These are phyloP conservation scores for Zenarchopterus dispar DNA, from an alignment of 2,797 vertebrate species.

Conservation along the genomic window DNA sequence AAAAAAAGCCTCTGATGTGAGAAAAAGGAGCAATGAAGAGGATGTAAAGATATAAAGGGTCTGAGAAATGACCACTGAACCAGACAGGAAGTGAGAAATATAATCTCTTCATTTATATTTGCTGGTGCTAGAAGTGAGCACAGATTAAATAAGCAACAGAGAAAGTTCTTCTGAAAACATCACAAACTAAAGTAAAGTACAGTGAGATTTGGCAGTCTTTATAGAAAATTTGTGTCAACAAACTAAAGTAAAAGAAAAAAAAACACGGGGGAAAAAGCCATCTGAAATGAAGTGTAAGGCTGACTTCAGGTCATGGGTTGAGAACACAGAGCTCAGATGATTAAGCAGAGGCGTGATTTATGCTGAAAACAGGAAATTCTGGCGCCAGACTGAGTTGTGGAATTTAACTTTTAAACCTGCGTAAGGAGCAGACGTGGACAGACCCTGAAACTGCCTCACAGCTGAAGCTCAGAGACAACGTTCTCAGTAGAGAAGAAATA, in stretches of 20 bases:
- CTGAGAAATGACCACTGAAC: background rate
- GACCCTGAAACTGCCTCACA: constrained; percentile 36
- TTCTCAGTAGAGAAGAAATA: constrained; percentile 10
- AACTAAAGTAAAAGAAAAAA: constrained; percentile 2
- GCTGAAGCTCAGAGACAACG: constrained; percentile 11
- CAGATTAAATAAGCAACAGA: background rate
- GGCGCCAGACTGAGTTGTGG: constrained; percentile 64
- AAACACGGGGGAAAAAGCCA: background rate
- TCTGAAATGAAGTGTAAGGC: constrained; percentile 32
- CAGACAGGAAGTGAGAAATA: background rate
- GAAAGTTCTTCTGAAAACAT: no score
- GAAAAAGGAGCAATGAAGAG: background rate
- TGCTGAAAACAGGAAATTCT: constrained; percentile 78
- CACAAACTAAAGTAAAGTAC: background rate
- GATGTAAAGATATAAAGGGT: background rate
- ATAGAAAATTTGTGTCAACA: constrained; percentile 9
- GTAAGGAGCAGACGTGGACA: constrained; percentile 57
- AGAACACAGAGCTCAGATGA: constrained; percentile 40
- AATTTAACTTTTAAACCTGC: constrained; percentile 59
- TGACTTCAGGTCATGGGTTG: constrained; percentile 57
- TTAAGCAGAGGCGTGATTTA: constrained; percentile 63
- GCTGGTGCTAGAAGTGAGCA: background rate
- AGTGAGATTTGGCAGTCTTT: constrained; percentile 5
- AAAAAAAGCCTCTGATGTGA: background rate
- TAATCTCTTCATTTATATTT: background rate